Conservation (phyloP, 2,113 vertebrate genomes). For the Python bivittatus region DNA sequence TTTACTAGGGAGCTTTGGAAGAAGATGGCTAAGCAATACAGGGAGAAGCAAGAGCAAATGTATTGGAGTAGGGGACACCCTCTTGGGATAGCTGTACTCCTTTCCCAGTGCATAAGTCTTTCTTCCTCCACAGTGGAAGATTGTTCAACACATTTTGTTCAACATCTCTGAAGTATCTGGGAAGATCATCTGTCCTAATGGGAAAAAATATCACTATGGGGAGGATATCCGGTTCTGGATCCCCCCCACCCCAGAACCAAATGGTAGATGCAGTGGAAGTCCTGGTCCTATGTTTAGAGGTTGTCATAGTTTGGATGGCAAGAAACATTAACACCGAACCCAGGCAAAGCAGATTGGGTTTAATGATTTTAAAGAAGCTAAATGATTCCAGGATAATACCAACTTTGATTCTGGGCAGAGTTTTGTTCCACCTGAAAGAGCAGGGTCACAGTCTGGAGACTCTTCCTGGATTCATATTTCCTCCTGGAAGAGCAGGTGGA, state of each 20-base stretch:
- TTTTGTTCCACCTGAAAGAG: background rate
- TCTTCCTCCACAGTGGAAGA: too few species aligned
- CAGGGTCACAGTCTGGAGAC: background rate
- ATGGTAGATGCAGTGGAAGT: background rate
- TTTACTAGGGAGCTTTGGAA: background rate
- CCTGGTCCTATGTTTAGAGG: background rate
- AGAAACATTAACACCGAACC: background rate
- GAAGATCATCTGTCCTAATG: background rate
- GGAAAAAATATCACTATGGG: background rate
- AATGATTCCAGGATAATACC: background rate
- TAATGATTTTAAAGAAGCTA: background rate
- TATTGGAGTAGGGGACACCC: background rate
- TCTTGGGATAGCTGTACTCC: background rate
- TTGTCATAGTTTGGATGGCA: background rate
- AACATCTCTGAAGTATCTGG: background rate
- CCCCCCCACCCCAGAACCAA: too few species aligned
- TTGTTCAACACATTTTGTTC: too few species aligned
- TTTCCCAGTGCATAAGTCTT: background rate
- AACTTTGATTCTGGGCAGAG: background rate
- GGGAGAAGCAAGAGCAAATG: background rate
- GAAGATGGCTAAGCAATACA: background rate
- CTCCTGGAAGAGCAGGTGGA: too few species aligned
- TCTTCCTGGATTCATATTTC: background rate
- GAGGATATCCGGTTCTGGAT: background rate
- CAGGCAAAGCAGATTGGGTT: background rate